phyloP scores from a whole-genome alignment of 2,113 vertebrate species.

The Mobula birostris region DNA sequence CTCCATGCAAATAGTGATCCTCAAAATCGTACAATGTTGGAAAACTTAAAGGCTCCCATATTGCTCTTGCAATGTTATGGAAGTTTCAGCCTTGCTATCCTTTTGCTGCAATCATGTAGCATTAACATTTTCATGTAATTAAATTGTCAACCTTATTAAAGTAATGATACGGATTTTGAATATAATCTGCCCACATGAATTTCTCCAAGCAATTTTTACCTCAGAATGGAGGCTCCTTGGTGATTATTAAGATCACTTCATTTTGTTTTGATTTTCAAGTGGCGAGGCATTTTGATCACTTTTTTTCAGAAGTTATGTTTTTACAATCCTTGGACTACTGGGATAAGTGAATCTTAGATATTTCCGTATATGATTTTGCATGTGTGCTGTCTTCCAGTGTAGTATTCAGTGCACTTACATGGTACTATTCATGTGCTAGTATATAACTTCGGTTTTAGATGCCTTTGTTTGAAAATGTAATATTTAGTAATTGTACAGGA shows the following conservation, averaged over 20 bases:
- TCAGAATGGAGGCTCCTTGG: background rate
- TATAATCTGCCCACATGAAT: background rate
- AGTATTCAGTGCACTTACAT: background rate
- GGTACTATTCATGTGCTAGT: background rate
- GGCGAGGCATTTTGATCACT: background rate
- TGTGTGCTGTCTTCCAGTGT: background rate
- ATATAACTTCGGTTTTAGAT: background rate
- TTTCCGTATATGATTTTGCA: background rate
- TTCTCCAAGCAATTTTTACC: background rate
- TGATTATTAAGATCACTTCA: background rate
- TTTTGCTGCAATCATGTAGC: conserved; percentile 7
- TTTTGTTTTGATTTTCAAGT: background rate
- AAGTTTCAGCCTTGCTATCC: background rate
- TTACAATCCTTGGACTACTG: background rate
- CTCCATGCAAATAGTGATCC: background rate
- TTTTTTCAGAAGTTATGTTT: background rate
- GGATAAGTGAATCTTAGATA: background rate
- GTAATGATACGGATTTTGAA: background rate
- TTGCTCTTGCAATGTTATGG: conserved; percentile 7
- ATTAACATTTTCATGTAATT: background rate
- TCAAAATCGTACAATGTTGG: background rate
- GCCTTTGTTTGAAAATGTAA: background rate
- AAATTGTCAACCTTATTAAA: background rate
- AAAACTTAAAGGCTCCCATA: conserved; percentile 3
- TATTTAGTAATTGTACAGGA: background rate